A percentile compares a stretch with the other conserved stretches of the same genome.
Conservation (phyloP, 2,888 invertebrate genomes). For the Sussaba pulchella region DNA sequence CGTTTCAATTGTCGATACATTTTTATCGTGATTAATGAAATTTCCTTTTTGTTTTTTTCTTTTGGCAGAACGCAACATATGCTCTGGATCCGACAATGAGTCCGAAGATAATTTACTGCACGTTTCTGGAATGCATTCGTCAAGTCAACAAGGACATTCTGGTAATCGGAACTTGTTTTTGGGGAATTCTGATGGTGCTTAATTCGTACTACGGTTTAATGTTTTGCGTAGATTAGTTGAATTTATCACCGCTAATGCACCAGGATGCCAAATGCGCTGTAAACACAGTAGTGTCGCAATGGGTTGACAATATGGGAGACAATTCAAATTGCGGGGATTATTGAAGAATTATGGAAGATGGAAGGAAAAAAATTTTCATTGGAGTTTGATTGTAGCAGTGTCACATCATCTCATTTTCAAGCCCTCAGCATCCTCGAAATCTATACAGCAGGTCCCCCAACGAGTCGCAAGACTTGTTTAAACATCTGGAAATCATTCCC, state of each 20-base stretch:
- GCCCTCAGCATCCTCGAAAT: too few species aligned
- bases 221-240: not conserved
- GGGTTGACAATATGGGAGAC: not conserved
- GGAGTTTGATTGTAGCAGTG: too few species aligned
- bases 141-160: slow-evolving; percentile 80
- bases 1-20: too few species aligned
- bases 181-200: slow-evolving; percentile 19
- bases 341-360: too few species aligned
- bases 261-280: not conserved
- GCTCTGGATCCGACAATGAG: slow-evolving; percentile 65
- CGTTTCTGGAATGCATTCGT: slow-evolving; percentile 80
- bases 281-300: not conserved
- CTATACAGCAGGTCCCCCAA: too few species aligned
- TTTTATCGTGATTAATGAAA: too few species aligned
- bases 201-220: slow-evolving; percentile 15
- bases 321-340: not conserved
- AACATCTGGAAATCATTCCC: too few species aligned
- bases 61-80: slow-evolving; percentile 78
- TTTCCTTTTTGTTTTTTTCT: slow-evolving; percentile 20
- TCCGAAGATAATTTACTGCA: slow-evolving; percentile 77
- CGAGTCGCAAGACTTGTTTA: too few species aligned
- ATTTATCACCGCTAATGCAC: slow-evolving; percentile 9
- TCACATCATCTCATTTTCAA: not conserved
- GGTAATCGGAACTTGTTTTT: slow-evolving; percentile 71
- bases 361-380: too few species aligned